phyloP scores from a whole-genome alignment of 2,113 vertebrate genomes.

The Aegotheles bennettii region DNA sequence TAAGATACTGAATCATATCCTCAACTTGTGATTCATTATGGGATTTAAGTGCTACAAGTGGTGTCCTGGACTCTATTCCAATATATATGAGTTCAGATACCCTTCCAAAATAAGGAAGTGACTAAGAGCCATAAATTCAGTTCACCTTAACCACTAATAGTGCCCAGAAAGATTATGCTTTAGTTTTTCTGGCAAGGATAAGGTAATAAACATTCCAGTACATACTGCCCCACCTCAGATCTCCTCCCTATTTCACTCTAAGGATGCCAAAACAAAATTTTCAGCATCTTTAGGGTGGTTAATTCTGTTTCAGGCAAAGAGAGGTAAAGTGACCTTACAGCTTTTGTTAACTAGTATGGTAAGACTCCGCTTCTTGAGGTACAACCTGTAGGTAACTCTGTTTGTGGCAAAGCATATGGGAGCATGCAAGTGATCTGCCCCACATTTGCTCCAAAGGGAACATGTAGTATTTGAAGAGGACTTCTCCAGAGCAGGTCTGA shows the following conservation, averaged over 20 bases:
- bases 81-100: background rate
- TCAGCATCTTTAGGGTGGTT: background rate
- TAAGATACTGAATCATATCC: slow-evolving; percentile 31
- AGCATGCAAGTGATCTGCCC: background rate
- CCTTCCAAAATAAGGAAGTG: slow-evolving; percentile 42
- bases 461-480: background rate
- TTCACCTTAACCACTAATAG: background rate
- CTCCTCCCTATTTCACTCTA: background rate
- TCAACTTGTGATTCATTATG: slow-evolving; percentile 6
- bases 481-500: background rate
- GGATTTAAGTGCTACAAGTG: background rate
- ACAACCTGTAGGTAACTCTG: background rate
- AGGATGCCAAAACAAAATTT: background rate
- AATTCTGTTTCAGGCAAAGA: background rate
- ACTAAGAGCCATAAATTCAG: slow-evolving; percentile 19
- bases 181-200: background rate
- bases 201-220: background rate
- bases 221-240: background rate
- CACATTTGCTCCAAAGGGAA: background rate
- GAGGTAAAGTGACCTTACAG: background rate
- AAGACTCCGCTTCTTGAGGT: background rate
- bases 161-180: background rate
- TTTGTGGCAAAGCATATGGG: background rate
- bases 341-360: background rate
- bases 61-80: background rate